A percentile compares a stretch with the other conserved stretches of the same genome.
Evolutionary conservation across 2,888 invertebrate species (phyloP).

Genomic region (Cacoxenus indagator): DNA sequence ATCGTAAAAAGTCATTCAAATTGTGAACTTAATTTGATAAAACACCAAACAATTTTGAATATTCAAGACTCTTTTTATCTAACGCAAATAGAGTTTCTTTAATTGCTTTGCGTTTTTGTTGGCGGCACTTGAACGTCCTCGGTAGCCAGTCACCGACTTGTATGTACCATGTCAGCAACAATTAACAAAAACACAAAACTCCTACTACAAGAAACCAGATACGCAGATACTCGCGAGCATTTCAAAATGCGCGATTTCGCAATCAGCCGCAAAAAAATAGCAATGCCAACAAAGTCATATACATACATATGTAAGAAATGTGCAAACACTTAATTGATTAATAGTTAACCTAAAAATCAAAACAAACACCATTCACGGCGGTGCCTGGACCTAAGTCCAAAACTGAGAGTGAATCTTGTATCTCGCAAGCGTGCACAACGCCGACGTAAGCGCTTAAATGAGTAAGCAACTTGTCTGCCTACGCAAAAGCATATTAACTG

Average conservation of each 20-base stretch:
- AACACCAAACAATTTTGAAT: not conserved
- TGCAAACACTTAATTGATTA: conserved; percentile 6
- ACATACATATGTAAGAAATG: not conserved
- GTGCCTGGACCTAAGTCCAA: not conserved
- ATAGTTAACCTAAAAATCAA: conserved; percentile 12
- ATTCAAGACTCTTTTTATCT: conserved; percentile 27
- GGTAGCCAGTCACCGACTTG: not conserved
- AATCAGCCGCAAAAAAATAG: not conserved
- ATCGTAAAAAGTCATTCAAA: conserved; percentile 17
- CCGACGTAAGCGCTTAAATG: not conserved
- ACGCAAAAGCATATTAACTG: not conserved
- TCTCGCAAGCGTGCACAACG: not conserved
- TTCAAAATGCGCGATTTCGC: not conserved
- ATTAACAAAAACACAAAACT: conserved; percentile 1
- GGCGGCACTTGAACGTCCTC: not conserved
- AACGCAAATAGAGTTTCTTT: conserved; percentile 29
- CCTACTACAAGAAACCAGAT: not conserved
- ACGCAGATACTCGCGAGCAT: not conserved
- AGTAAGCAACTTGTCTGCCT: not conserved
- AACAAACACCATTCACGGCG: not conserved
- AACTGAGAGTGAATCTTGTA: not conserved
- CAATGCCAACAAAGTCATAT: not conserved
- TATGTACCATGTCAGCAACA: not conserved
- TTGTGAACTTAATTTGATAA: conserved; percentile 9
- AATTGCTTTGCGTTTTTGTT: conserved; percentile 18